These are phyloP conservation scores for Calliphora vomitoria DNA, from an alignment of 2,888 invertebrate genomes.

Conservation along the genomic window DNA sequence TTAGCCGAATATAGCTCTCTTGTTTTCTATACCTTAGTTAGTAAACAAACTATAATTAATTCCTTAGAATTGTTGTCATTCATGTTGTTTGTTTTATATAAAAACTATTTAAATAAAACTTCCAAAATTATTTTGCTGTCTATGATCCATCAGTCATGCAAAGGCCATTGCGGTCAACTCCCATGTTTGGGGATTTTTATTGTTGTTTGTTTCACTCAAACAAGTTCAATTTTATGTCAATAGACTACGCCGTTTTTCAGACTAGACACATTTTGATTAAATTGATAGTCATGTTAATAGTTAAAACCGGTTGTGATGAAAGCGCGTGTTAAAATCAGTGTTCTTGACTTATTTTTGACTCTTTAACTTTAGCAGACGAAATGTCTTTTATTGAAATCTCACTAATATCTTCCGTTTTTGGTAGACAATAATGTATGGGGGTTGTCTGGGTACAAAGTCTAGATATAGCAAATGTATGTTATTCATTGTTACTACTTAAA, in stretches of 20 bases:
- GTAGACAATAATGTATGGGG: not conserved
- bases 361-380: not conserved
- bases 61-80: not conserved
- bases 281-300: not conserved
- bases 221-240: slow-evolving; percentile 2
- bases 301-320: not conserved
- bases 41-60: slow-evolving; percentile 18
- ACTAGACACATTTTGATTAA: not conserved
- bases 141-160: not conserved
- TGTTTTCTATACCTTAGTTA: not conserved
- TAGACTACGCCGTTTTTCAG: not conserved
- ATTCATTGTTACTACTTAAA: not conserved
- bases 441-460: not conserved
- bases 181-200: not conserved
- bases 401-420: not conserved
- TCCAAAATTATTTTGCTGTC: too few relatives aligned
- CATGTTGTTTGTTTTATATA: too few relatives aligned
- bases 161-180: not conserved
- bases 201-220: not conserved
- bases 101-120: too few relatives aligned
- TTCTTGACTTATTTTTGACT: not conserved
- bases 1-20: too few relatives aligned
- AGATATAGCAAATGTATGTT: not conserved
- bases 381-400: not conserved
- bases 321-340: not conserved